Base-by-base conservation (phyloP, 2,797 vertebrate genomes). In the Rhabdomys pumilio region DNA sequence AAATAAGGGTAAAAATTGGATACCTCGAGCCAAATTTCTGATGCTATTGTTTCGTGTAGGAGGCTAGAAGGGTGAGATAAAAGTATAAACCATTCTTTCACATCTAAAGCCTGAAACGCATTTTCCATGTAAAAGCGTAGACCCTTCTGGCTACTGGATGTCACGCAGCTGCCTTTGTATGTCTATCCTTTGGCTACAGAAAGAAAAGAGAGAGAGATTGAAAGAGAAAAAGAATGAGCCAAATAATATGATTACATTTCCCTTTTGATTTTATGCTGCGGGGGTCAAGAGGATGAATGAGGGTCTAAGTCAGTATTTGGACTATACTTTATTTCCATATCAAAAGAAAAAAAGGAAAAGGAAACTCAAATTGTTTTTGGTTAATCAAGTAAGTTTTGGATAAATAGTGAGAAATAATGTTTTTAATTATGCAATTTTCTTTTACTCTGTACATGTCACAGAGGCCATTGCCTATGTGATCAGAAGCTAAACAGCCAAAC, bases 11-110 rank as follows among this genome's bases (percentile, higher is more conserved):
- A 72, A 93, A 91, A 55, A 65, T 75, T 82, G 85, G 61, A 92
- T 63, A 92, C 67, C 31, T 19, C 1, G 0, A 75, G 85, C 82
- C 65, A 96, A 59, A 90, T 75, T 73, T 93, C 77, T 81, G 24
- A 88, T 53, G 41, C 31, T 73, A 3, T 93, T 87, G 59, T 96
- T 94, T 77, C 34, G 1, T 26, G 96, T 91, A 29, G 84, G 44
- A 79, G 65, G 91, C 63, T 80, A 77, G 90, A n/a, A 84, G 24
- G 26, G 69, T 41, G 63, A 93, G 83, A 94, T 89, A 72, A 95
- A 96, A 96, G 92, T 44, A 9, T n/a, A 79, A 80, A 57, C 47
- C 44, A n/a, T 80, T 97, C 53, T 91, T 93, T 95, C 65, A 84
- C 20, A 61, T 97, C 83, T 89, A 77, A 93, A 81, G 86, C 69